phyloP scores from a whole-genome alignment of 1,140 invertebrate species.

The Penaeus chinensis region DNA sequence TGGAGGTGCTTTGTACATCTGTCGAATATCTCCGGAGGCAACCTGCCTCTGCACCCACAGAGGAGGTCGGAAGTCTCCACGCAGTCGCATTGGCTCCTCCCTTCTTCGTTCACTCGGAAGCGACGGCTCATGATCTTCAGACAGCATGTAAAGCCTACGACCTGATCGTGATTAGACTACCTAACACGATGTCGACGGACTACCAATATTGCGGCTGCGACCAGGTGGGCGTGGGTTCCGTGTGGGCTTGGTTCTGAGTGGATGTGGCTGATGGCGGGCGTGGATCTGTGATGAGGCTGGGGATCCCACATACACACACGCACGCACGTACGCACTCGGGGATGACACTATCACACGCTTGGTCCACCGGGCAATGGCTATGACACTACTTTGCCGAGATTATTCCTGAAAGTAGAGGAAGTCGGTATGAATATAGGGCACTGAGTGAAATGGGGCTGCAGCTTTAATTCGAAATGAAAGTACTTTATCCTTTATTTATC shows the following conservation, averaged over 20 bases:
- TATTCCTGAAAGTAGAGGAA: not conserved
- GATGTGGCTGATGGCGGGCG: not conserved
- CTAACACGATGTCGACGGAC: slow-evolving; percentile 1
- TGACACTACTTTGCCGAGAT: slow-evolving; percentile 2
- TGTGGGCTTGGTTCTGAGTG: slow-evolving; percentile 5
- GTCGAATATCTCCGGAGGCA: too few species aligned
- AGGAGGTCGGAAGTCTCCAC: too few species aligned
- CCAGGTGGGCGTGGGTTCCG: not conserved
- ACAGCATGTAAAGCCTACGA: too few species aligned
- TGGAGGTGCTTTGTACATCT: too few species aligned
- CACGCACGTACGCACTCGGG: slow-evolving; percentile 6
- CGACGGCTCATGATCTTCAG: too few species aligned
- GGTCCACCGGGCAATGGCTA: slow-evolving; percentile 14
- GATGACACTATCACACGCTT: slow-evolving; percentile 19
- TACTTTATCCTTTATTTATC: too few species aligned
- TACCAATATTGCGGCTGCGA: slow-evolving; percentile 8
- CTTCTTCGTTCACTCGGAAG: too few species aligned
- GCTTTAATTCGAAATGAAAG: too few species aligned
- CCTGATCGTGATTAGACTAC: not conserved
- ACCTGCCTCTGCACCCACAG: too few species aligned
- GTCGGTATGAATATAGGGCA: too few species aligned
- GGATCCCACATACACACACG: not conserved
- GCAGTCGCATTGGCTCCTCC: too few species aligned
- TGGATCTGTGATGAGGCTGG: slow-evolving; percentile 4
- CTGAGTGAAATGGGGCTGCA: too few species aligned